Evolutionary conservation across 2,113 vertebrate species (phyloP), one percentile per base, ranked within the genome.

Genomic region (Sturnira hondurensis): DNA sequence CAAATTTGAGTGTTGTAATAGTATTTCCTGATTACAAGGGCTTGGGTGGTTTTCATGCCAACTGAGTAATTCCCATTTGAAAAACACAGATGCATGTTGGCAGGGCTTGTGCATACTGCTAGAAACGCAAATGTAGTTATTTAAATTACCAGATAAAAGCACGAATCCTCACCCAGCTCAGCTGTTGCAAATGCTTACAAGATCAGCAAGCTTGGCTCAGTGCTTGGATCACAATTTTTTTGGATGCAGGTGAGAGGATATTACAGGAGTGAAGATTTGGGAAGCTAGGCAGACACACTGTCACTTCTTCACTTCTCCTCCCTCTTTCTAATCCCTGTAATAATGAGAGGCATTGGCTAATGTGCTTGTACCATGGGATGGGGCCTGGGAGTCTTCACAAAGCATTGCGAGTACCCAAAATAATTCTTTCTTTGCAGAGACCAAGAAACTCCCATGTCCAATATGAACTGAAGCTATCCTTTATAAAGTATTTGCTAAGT

Each of bases 71-170:
- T 95, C 95, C 93, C 76, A 92, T 88, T 93, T 63, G 61, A 93
- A 93, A 97, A 97, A 82, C 89, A 97, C 93, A 96, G 93, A 96
- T 97, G 86, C 56, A 56, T 84, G 82, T 81, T 96, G 97, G 96
- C 85, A 96, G 73, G 56, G 95, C 70, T 77, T 80, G 7, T 70
- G 31, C 47, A 63, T 83, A 88, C n/a, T 91, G 83, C 84, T 80
- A 94, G 78, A 81, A 96, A 87, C 43, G 67, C 56, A 86, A 86
- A 92, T 76, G 45, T 31, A 84, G 73, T 90, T 47, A 82, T 73
- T 93, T 77, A 91, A 94, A 78, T 88, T 45, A 67, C 71, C 50
- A 6, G 47, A 86, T 54, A 65, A 87, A 93, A 96, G 50, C 87
- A 31, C 0, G 22, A 87, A 50, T 77, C 36, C 9, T 95, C 12